A percentile compares a stretch with the other conserved stretches of the same genome.
Conservation (phyloP, 2,797 vertebrate species). For the Brachyalestes nurse region DNA sequence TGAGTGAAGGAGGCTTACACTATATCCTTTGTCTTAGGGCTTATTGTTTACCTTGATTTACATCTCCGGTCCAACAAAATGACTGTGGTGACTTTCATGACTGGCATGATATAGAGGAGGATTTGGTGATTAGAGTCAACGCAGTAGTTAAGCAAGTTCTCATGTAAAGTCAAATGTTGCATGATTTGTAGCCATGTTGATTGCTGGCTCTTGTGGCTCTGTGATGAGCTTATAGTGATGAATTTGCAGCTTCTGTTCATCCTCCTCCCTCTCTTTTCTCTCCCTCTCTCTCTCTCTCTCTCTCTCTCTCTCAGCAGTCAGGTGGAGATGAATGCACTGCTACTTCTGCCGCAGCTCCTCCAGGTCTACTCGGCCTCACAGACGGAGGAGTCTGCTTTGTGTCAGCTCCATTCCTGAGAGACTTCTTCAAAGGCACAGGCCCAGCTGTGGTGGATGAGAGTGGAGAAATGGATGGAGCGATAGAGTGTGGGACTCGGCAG, state of each 20-base stretch:
- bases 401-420: constrained; percentile 47
- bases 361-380: constrained; percentile 7
- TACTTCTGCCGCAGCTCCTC: constrained; percentile 12
- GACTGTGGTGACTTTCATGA: background rate
- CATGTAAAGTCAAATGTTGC: background rate
- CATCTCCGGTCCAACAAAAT: too few relatives aligned
- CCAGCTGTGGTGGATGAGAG: constrained; percentile 18
- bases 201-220: constrained; percentile 7
- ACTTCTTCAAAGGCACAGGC: constrained; percentile 44
- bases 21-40: background rate
- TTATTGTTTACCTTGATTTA: constrained; percentile 18
- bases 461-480: constrained; percentile 29
- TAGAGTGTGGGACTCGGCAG: constrained; percentile 22
- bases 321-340: constrained; percentile 39
- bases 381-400: constrained; percentile 52
- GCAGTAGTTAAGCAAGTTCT: background rate
- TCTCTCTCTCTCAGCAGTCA: constrained; percentile 1
- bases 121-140: background rate
- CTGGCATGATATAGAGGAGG: background rate
- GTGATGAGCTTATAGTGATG: constrained; percentile 16
- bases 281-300: background rate
- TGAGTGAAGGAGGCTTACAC: background rate
- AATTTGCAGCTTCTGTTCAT: constrained; percentile 10
- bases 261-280: background rate
- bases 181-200: constrained; percentile 21